Evolutionary conservation across 2,888 invertebrate genomes (phyloP).

Genomic region (Callinectes sapidus): DNA sequence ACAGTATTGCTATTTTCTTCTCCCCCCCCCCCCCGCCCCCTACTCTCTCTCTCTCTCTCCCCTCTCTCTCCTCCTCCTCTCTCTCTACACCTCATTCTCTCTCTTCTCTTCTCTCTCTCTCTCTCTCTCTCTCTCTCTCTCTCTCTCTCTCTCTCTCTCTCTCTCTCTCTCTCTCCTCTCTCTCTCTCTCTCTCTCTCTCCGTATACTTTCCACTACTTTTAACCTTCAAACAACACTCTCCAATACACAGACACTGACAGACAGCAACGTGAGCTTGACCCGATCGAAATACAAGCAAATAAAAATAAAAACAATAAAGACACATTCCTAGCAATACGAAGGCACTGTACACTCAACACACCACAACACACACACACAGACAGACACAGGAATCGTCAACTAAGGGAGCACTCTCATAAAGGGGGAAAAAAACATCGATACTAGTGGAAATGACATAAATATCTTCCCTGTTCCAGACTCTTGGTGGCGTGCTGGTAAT

Average conservation of each 20-base stretch:
- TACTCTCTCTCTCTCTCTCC: background rate
- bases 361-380: background rate
- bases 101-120: background rate
- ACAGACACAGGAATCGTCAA: background rate
- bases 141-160: no score
- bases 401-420: background rate
- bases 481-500: constrained; percentile 29
- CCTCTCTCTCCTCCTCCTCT: no score
- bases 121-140: no score
- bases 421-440: background rate
- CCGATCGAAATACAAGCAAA: background rate
- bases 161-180: no score
- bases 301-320: background rate
- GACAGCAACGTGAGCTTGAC: background rate
- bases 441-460: background rate
- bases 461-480: constrained; percentile 25
- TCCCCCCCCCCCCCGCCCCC: no score
- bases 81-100: no score
- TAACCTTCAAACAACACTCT: background rate
- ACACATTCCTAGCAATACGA: background rate
- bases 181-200: background rate
- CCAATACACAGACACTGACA: background rate
- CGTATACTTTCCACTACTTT: background rate
- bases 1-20: background rate
- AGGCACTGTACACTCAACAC: background rate